phyloP scores from a whole-genome alignment of 2,113 vertebrate species.

The Micronycteris hirsuta region DNA sequence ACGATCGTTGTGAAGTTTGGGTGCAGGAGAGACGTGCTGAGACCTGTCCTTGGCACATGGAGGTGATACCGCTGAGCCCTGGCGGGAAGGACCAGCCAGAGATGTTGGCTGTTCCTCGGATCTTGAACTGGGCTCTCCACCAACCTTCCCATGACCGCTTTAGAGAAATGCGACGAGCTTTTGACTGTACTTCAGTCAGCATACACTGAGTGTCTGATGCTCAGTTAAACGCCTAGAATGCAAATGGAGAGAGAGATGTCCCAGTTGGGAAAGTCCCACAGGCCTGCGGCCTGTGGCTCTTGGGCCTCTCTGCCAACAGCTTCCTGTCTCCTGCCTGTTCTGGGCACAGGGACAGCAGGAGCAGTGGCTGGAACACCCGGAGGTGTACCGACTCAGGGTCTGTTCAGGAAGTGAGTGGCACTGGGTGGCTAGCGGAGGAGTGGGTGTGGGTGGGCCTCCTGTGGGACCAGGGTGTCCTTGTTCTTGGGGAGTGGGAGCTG shows the following conservation, averaged over 20 bases:
- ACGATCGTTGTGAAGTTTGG: background rate
- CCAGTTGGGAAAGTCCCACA: background rate
- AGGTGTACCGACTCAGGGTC: accelerated
- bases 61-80: background rate
- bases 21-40: background rate
- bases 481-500: background rate
- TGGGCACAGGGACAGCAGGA: background rate
- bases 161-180: background rate
- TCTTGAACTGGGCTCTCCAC: background rate
- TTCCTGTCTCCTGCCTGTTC: background rate
- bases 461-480: background rate
- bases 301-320: background rate
- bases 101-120: background rate
- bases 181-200: background rate
- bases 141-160: background rate
- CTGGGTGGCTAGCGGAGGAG: background rate
- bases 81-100: background rate
- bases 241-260: background rate
- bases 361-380: background rate
- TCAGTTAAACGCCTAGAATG: background rate
- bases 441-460: background rate
- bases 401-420: background rate
- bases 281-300: background rate
- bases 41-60: background rate
- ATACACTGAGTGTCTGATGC: background rate